These are phyloP conservation scores for Discoglossus pictus DNA, from an alignment of 2,797 vertebrate genomes.

Conservation along the genomic window DNA sequence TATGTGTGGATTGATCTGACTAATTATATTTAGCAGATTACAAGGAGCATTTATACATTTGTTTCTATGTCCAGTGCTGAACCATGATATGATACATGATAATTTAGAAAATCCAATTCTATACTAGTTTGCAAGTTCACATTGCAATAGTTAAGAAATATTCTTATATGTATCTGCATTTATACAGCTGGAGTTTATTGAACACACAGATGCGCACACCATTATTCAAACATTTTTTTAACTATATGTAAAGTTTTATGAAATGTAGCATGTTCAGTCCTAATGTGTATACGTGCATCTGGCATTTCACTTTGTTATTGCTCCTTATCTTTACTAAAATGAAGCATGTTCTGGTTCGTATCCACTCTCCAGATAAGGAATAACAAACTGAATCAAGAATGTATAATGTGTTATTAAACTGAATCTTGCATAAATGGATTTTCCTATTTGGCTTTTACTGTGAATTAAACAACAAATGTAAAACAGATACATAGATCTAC, in stretches of 20 bases:
- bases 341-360: conserved; percentile 31
- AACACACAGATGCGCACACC: conserved; percentile 32
- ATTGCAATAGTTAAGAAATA: conserved; percentile 8
- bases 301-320: conserved; percentile 19
- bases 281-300: neutral
- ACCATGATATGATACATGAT: too few relatives aligned
- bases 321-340: conserved; percentile 28
- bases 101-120: too few relatives aligned
- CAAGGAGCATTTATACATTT: too few relatives aligned
- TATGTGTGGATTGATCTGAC: too few relatives aligned
- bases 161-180: conserved; percentile 60
- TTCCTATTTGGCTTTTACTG: conserved; percentile 35
- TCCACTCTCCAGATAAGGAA: conserved; percentile 24
- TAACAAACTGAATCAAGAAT: conserved; percentile 39
- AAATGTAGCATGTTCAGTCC: neutral
- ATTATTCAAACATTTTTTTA: conserved; percentile 32
- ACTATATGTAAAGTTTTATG: conserved; percentile 33
- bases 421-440: conserved; percentile 18
- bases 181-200: conserved; percentile 62
- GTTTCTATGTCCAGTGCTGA: too few relatives aligned
- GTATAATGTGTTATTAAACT: conserved; percentile 29
- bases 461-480: conserved; percentile 25
- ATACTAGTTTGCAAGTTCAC: too few relatives aligned
- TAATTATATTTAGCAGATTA: too few relatives aligned
- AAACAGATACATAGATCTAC: conserved; percentile 2